phyloP scores from a whole-genome alignment of 2,797 vertebrate genomes.

The Naso thynnoides region DNA sequence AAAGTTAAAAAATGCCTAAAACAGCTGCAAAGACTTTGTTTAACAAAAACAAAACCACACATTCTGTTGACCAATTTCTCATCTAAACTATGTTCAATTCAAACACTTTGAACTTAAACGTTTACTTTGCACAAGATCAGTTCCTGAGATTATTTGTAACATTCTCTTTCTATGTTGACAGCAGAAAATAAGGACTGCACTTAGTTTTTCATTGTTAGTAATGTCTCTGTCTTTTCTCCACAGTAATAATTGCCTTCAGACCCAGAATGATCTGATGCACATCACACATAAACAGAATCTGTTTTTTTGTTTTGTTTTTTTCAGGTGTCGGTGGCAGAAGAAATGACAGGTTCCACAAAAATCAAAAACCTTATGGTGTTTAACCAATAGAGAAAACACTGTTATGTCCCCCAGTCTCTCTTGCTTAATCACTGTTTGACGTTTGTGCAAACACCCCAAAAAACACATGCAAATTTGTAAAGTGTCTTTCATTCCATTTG shows the following conservation, averaged over 20 bases:
- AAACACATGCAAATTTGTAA: slow-evolving; percentile 30
- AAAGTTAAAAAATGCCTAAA: no score
- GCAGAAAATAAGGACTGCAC: neutral
- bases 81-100: neutral
- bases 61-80: neutral
- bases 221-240: slow-evolving; percentile 27
- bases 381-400: slow-evolving; percentile 17
- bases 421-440: slow-evolving; percentile 15
- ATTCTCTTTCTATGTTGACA: slow-evolving; percentile 3
- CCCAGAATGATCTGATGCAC: slow-evolving; percentile 3
- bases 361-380: slow-evolving; percentile 9
- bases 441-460: slow-evolving; percentile 30
- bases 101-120: neutral
- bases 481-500: slow-evolving; percentile 11
- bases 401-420: slow-evolving; percentile 5
- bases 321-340: slow-evolving; percentile 19
- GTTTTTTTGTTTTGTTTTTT: no score
- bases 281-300: slow-evolving; percentile 15
- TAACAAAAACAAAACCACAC: neutral
- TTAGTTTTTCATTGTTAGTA: neutral
- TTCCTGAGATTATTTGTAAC: neutral
- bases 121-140: neutral
- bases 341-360: slow-evolving; percentile 22
- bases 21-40: no score
- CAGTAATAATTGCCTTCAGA: slow-evolving; percentile 14